Percentiles rank a stretch among this genome's conserved stretches.
phyloP scores from a whole-genome alignment of 2,888 invertebrate species.

The Nudaria mundana region DNA sequence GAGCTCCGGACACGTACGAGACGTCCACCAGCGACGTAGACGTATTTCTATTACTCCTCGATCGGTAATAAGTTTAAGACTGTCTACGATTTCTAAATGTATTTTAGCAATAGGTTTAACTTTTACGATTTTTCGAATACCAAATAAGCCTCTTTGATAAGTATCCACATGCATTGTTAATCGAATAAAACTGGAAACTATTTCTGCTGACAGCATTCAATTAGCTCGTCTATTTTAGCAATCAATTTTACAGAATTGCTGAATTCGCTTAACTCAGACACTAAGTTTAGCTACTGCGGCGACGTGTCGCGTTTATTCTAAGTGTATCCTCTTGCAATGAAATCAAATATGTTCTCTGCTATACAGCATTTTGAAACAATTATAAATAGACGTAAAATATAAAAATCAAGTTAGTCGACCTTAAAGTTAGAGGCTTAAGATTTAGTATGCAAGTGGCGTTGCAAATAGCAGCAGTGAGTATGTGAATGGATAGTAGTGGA shows the following conservation, averaged over 20 bases:
- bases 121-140: constrained; percentile 50
- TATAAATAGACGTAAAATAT: constrained; percentile 28
- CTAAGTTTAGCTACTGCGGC: constrained; percentile 12
- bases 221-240: too few relatives aligned
- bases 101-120: constrained; percentile 70
- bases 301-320: constrained; percentile 23
- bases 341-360: constrained; percentile 43
- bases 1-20: constrained; percentile 33
- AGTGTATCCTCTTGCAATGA: constrained; percentile 39
- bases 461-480: neutral
- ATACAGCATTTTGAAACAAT: constrained; percentile 34
- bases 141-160: constrained; percentile 47
- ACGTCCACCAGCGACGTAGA: constrained; percentile 40
- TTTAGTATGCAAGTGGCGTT: constrained; percentile 45
- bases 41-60: constrained; percentile 50
- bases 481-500: constrained; percentile 23
- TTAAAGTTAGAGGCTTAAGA: constrained; percentile 46
- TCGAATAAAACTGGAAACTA: constrained; percentile 31
- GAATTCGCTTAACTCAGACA: constrained; percentile 21
- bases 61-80: constrained; percentile 63
- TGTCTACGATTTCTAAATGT: constrained; percentile 56
- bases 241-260: too few relatives aligned
- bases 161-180: constrained; percentile 37
- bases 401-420: constrained; percentile 33
- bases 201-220: too few relatives aligned